phyloP scores from a whole-genome alignment of 1,140 invertebrate species.

The Ylistrum balloti region DNA sequence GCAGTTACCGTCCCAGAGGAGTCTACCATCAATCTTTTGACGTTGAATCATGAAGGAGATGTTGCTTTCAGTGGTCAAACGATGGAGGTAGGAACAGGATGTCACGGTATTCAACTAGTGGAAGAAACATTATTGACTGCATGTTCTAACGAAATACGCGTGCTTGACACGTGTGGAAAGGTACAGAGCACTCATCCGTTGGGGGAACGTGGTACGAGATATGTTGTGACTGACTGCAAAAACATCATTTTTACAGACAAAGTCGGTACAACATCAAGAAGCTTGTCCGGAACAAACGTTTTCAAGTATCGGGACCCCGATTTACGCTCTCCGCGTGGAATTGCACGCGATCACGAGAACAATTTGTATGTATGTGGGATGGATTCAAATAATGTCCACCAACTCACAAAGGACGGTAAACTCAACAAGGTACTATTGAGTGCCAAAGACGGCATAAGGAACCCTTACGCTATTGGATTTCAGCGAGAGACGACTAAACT shows the following conservation, averaged over 20 bases:
- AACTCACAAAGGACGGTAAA: constrained; percentile 47
- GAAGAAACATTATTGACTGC: constrained; percentile 47
- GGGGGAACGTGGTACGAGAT: constrained; percentile 53
- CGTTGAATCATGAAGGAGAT: background rate
- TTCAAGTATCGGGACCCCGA: constrained; percentile 51
- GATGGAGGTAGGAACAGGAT: constrained; percentile 47
- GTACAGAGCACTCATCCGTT: constrained; percentile 46
- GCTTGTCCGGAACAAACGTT: constrained; percentile 27
- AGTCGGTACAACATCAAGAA: constrained; percentile 34
- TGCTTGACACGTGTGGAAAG: constrained; percentile 2
- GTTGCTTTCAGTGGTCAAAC: constrained; percentile 1
- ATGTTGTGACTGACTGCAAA: background rate
- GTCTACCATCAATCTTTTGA: background rate
- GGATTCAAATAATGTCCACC: constrained; percentile 61
- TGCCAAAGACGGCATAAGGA: constrained; percentile 53
- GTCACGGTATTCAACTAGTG: constrained; percentile 52
- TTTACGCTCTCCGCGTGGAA: constrained; percentile 54
- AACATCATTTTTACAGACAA: constrained; percentile 54
- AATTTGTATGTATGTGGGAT: constrained; percentile 62
- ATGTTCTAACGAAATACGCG: constrained; percentile 56
- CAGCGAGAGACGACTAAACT: constrained; percentile 44
- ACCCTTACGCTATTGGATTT: constrained; percentile 56
- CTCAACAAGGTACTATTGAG: constrained; percentile 49
- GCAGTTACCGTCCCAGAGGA: constrained; percentile 37
- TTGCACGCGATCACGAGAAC: constrained; percentile 51